Base-by-base conservation (phyloP, 2,888 invertebrate genomes). In the Tyria jacobaeae region DNA sequence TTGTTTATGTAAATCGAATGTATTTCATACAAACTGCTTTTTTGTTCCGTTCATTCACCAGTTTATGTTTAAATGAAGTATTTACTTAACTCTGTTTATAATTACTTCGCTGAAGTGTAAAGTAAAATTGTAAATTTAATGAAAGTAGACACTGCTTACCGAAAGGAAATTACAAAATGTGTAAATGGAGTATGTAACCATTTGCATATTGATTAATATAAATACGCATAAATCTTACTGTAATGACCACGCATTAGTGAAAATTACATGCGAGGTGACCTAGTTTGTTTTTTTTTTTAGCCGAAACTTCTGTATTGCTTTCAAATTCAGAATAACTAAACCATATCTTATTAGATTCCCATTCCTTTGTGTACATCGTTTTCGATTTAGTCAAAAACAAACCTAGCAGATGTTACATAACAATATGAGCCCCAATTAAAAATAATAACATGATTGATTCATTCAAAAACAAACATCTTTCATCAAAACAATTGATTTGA, bases 401-500 rank as follows among this genome's bases (percentile, higher is more conserved):
- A 79, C 70, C 64, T 75, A 82, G 85, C 89, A 90, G 89, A 90
- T 89, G 90, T 84, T 83, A 80, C 73, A 70, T 74, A 65, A 69
- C 64, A 69, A 60, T 48, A 60, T 50, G 31, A 63, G 54, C 76
- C 70, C 83, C 86, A 87, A 89, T 91, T 91, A 89, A 89, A 90
- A 88, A 81, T 90, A 91, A 92, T 87, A 85, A 85, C 84, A 86
- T 87, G 85, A 89, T 90, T 86, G 87, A 85, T 83, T 83, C 79
- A 47, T 73, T 83, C 71, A 88, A 87, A 88, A 87, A 86, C 85
- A 81, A 81, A 87, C 84, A 83, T 81, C 81, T 88, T 88, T 81
- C 78, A 82, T 80, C 81, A 82, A 82, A 89, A 88, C 87, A 87
- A 89, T 87, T 86, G 83, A 83, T 89, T 84, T 88, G 87, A 91